Conservation (phyloP, 2,113 vertebrate genomes). For the Cettia cetti region DNA sequence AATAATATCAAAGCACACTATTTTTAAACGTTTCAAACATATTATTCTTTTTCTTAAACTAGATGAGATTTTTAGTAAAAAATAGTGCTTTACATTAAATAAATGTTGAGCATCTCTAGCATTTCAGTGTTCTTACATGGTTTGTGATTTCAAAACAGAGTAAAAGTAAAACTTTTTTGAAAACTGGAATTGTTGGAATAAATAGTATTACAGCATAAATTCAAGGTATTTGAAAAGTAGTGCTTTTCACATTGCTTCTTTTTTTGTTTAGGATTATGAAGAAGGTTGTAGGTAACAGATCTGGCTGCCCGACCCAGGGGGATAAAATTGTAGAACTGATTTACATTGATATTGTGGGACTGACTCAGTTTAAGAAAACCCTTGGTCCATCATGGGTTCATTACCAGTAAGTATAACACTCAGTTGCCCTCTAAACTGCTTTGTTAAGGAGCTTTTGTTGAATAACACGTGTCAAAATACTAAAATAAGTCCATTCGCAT, state of each 20-base stretch:
- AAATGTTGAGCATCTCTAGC: not conserved
- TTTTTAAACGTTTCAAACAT: not conserved
- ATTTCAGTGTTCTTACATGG: not conserved
- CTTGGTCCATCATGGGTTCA: conserved; percentile 98
- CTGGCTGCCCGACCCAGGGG: conserved; percentile 94
- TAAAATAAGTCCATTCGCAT: not conserved
- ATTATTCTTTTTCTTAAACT: not conserved
- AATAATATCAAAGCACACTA: not conserved
- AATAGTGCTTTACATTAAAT: not conserved
- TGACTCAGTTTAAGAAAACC: conserved; percentile 98
- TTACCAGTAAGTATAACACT: conserved; percentile 90
- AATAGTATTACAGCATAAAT: not conserved
- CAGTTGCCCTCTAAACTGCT: not conserved
- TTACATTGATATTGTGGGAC: conserved; percentile 98
- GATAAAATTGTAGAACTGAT: conserved; percentile 98
- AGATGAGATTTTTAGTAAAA: not conserved
- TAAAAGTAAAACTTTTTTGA: not conserved
- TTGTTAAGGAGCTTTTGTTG: not conserved
- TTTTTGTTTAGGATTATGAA: conserved; percentile 90
- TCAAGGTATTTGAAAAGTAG: not conserved
- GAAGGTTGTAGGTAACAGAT: conserved; percentile 96
- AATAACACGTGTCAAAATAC: not conserved
- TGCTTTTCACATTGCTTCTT: not conserved
- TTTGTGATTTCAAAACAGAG: not conserved
- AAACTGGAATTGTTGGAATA: not conserved